Base-by-base conservation (phyloP, 2,888 invertebrate genomes). In the Muschampia staudingeri region DNA sequence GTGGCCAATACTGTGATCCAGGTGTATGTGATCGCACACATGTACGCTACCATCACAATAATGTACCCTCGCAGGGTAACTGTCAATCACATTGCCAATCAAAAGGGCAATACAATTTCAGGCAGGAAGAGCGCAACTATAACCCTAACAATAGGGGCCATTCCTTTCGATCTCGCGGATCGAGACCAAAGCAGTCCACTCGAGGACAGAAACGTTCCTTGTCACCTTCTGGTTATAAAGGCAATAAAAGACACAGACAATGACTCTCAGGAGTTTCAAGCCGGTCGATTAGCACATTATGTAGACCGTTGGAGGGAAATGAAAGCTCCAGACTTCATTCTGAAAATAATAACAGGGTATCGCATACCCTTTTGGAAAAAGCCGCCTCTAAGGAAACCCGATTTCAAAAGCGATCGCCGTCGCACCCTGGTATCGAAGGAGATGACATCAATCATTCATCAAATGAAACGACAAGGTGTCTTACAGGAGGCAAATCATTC, bases 381-480 rank as follows among this genome's bases (percentile, higher is more conserved):
- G 67, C 82, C 80, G n/a, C 82, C 83, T 0, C 19, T 84, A 6
- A 12, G 77, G 8, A 11, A 42, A 2, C 83, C 83, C 65, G 70
- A 69, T 42, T n/a, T 83, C 12, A 73, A 42, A 70, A 78, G 16
- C 40, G 48, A 78, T 11, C 61, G 16, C 19, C 40, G 65, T 40
- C 82, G 42, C 25, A 75, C 72, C 25, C n/a, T 7, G 61, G 52
- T 12, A 30, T 1, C 8, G 61, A 79, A 6, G 37, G 83, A 83
- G 67, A 70, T 1, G 8, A 34, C 34, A 34, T 34, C n/a, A 12
- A 48, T 78, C 6, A 82, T 84, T 16, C 44, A 25, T 16, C 52
- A 84, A 72, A 82, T 86, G 86, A 70, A 70, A 37, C 16, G n/a
- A 12, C 83, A 86, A 30, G 78, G 82, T 8, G 67, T 86, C 12